Base-by-base conservation (phyloP, 2,797 vertebrate species). In the Merluccius polli region DNA sequence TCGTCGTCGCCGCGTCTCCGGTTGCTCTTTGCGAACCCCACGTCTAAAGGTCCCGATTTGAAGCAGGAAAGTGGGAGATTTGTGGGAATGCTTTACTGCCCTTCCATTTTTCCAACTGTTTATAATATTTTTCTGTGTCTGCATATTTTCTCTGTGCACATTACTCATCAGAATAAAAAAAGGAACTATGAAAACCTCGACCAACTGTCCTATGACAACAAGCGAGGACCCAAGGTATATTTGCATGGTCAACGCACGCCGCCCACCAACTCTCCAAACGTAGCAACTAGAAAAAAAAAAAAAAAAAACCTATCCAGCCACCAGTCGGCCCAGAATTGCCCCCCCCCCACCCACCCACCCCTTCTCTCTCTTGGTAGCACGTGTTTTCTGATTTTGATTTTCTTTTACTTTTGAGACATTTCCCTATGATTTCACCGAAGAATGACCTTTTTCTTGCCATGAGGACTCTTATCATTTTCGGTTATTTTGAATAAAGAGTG, bases 131-230 rank as follows among this genome's bases (percentile, higher is more conserved):
- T 98, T 98, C 97, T 99, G 96, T 99, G 97, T 99, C 97, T 99
- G 96, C 98, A 95, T 99, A 98, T 99, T 99, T 98, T 99, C 97
- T 98, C 97, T 99, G 98, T 99, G 97, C 97, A 98, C 97, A 99
- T 99, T 98, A 98, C 95, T 97, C 98, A 99, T 99, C 98, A 99
- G 98, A 99, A 96, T 99, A 99, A 99, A 99, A 99, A 99, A 96
- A 99, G 97, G 98, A 99, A 98, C 97, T 99, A 98, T 99, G 98
- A 99, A 97, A 99, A 96, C 97, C 96, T 97, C 96, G 98, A 97
- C 96, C 97, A 99, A 97, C 98, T 99, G 97, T 98, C 97, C 96
- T 98, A 95, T 99, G 98, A 99, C 97, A 97, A 96, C 97, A 99
- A 99, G 96, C 97, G 97, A 96, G 97, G 98, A 99, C 98, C 98